A percentile compares a stretch with the other conserved stretches of the same genome.
Conservation (phyloP, 53 echinoderm and acorn worm species). For the Crossaster papposus region DNA sequence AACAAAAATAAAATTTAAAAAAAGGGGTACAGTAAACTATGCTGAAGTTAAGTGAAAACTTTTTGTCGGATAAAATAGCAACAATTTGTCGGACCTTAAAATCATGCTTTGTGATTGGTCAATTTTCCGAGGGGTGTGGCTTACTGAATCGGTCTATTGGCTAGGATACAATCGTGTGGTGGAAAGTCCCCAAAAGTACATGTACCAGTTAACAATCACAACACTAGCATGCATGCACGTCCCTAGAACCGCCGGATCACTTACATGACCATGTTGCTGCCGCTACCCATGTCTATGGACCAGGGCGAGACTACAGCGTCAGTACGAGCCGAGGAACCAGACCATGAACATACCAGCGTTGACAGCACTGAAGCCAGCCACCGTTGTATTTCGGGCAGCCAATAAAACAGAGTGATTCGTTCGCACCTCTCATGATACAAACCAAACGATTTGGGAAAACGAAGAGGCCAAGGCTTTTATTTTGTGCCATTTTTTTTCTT, state of each 20-base stretch:
- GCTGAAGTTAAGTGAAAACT: too few relatives aligned
- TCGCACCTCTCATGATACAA: slow-evolving; percentile 31
- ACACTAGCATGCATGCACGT: background rate
- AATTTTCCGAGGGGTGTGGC: too few relatives aligned
- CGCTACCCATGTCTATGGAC: slow-evolving; percentile 10
- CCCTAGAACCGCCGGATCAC: slow-evolving; percentile 9
- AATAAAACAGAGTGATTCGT: slow-evolving; percentile 34
- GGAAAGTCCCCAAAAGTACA: background rate
- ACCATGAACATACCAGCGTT: slow-evolving; percentile 30
- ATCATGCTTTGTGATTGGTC: background rate
- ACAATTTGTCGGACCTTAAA: too few relatives aligned
- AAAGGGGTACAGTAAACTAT: too few relatives aligned
- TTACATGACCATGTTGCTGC: slow-evolving; percentile 49
- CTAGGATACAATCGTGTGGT: too few relatives aligned
- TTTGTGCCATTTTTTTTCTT: background rate
- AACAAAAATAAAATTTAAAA: too few relatives aligned
- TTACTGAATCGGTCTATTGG: too few relatives aligned
- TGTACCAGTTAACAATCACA: background rate
- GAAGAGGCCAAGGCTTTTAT: slow-evolving; percentile 21
- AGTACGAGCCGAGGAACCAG: slow-evolving; percentile 16
- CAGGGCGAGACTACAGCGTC: slow-evolving; percentile 20
- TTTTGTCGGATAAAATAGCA: too few relatives aligned
- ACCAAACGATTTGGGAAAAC: slow-evolving; percentile 12
- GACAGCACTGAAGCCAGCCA: slow-evolving; percentile 47
- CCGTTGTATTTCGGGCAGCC: background rate